Evolutionary conservation across 2,113 vertebrate species (phyloP).

Genomic region (Malaclemys terrapin): DNA sequence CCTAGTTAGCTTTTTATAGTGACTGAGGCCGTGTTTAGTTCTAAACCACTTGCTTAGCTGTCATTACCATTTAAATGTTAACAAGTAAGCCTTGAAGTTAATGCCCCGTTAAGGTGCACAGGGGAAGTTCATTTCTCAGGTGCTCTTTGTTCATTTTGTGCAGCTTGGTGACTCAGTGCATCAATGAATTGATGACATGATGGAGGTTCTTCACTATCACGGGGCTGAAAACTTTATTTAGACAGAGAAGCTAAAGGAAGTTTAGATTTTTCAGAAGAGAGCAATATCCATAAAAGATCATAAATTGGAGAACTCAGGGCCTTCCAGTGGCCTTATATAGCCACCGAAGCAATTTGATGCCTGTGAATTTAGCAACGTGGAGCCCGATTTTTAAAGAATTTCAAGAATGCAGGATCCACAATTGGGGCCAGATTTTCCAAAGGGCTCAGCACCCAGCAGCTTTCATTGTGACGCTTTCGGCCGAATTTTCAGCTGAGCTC

Average conservation of each 20-base stretch:
- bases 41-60: slow-evolving; percentile 48
- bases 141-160: not conserved
- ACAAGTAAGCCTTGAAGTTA: not conserved
- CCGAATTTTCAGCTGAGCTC: not conserved
- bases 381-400: not conserved
- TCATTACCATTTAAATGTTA: not conserved
- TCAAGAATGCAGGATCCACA: not conserved
- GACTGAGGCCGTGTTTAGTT: slow-evolving; percentile 30
- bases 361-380: not conserved
- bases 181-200: not conserved
- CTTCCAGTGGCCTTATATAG: not conserved
- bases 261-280: not conserved
- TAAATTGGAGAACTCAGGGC: not conserved
- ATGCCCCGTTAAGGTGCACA: not conserved
- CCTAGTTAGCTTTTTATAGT: not conserved
- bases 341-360: not conserved
- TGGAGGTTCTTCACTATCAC: not conserved
- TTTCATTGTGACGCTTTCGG: not conserved
- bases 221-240: not conserved
- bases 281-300: not conserved
- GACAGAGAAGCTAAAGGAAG: not conserved
- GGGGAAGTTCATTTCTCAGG: not conserved
- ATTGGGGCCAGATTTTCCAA: not conserved
- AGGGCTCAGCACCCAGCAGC: accelerated
- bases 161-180: not conserved